A percentile compares a stretch with the other conserved stretches of the same genome.
Conservation (phyloP, 2,797 vertebrate species). For the Neosalanx taihuensis region DNA sequence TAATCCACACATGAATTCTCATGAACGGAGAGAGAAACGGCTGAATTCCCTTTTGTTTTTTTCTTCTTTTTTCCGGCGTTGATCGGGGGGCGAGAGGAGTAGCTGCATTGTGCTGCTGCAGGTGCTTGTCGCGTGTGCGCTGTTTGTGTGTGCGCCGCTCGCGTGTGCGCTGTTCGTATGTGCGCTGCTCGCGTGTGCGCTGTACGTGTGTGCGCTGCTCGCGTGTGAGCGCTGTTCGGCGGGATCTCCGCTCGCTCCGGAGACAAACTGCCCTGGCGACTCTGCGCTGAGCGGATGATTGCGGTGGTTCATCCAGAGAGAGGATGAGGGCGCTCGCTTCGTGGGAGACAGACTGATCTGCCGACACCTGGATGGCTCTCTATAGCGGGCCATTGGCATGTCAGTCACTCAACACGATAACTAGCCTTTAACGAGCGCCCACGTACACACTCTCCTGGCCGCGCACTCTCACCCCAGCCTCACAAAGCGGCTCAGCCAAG, state of each 20-base stretch:
- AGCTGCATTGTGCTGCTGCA: no score
- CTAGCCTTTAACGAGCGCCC: slow-evolving; percentile 54
- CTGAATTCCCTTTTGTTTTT: no score
- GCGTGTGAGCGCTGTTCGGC: no score
- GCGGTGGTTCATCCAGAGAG: not conserved
- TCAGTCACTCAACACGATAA: slow-evolving; percentile 54
- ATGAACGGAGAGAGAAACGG: no score
- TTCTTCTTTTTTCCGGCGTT: not conserved
- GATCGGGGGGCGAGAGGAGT: not conserved
- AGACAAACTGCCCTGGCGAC: not conserved
- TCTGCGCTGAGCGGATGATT: not conserved
- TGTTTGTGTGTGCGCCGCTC: no score
- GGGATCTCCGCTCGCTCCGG: not conserved
- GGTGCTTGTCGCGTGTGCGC: not conserved
- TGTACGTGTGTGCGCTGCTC: no score
- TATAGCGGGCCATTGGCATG: slow-evolving; percentile 43
- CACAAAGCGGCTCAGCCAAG: not conserved
- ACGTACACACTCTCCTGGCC: slow-evolving; percentile 46
- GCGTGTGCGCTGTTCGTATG: no score
- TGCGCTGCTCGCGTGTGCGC: no score
- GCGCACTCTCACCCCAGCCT: slow-evolving; percentile 35
- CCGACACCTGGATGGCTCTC: slow-evolving; percentile 38
- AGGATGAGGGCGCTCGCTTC: not conserved
- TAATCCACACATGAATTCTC: not conserved
- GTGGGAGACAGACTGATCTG: not conserved